Percentiles rank a stretch among this genome's conserved stretches.
Evolutionary conservation across 2,888 invertebrate genomes (phyloP).

Genomic region (Acleris holmiana): DNA sequence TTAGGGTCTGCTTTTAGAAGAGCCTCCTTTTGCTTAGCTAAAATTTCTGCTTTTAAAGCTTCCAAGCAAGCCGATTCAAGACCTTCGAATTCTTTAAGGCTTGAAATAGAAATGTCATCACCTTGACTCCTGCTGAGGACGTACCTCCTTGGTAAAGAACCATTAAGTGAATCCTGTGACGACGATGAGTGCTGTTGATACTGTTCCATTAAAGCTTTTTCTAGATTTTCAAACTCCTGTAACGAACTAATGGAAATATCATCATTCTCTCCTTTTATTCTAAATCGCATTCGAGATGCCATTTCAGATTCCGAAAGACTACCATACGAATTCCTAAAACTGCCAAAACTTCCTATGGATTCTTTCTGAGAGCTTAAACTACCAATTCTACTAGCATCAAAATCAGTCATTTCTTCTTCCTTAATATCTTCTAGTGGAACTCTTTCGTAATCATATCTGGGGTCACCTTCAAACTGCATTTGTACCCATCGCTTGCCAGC

Average conservation of each 20-base stretch:
- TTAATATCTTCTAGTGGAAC: slow-evolving; percentile 95
- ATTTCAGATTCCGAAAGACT: slow-evolving; percentile 97
- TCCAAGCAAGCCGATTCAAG: slow-evolving; percentile 94
- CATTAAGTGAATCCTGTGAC: slow-evolving; percentile 94
- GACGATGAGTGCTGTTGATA: slow-evolving; percentile 89
- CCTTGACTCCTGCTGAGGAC: slow-evolving; percentile 89
- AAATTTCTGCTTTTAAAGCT: slow-evolving; percentile 91
- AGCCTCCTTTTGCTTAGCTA: slow-evolving; percentile 94
- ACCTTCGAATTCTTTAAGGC: slow-evolving; percentile 96
- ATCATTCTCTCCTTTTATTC: slow-evolving; percentile 94
- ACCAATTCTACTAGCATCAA: slow-evolving; percentile 91
- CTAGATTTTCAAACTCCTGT: slow-evolving; percentile 97
- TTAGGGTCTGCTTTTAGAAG: slow-evolving; percentile 86
- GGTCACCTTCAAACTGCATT: slow-evolving; percentile 92
- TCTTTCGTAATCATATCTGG: slow-evolving; percentile 91
- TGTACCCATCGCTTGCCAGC: slow-evolving; percentile 95
- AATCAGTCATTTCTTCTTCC: slow-evolving; percentile 95
- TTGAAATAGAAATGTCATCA: slow-evolving; percentile 94
- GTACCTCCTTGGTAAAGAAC: slow-evolving; percentile 90
- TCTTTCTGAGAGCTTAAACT: slow-evolving; percentile 91
- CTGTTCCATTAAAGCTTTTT: slow-evolving; percentile 93
- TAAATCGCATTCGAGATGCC: slow-evolving; percentile 91
- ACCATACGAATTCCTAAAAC: slow-evolving; percentile 94
- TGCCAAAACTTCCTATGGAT: slow-evolving; percentile 91
- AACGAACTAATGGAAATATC: slow-evolving; percentile 96